Base-by-base conservation (phyloP, 2,797 vertebrate genomes). In the Xiphophorus birchmanni region DNA sequence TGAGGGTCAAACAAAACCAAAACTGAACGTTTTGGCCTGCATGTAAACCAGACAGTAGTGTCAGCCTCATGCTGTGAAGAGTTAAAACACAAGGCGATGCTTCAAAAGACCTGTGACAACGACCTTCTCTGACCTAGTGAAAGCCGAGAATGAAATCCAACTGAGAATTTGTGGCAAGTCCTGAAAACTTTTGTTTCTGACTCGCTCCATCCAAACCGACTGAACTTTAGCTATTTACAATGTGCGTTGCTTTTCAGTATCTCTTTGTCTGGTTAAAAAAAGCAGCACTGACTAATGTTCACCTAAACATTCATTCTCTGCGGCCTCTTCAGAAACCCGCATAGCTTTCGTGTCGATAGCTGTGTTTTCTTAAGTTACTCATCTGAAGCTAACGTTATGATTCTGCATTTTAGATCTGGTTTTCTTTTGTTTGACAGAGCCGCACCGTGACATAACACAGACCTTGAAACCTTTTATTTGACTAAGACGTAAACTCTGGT, bases 401-500 rank as follows among this genome's bases (percentile, higher is more conserved):
- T 40, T 44, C 40, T 15, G 5, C 40, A 71, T 44, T 71, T 44
- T 6, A 44, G 11, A n/a, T n/a, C 67, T 71, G 67, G 40, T 15
- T 71, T 50, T 71, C 67, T 71, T 71, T 71, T 71, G 67, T 71
- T 71, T 71, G 37, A 71, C 72, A 48, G 72, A 73, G 44, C 86
- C 80, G 71, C 60, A 5, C 79, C 42, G 40, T 86, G 92, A 92
- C 87, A 88, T 75, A 75, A 76, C 42, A 76, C 90, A 92, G 91
- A 88, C 80, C 79, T 81, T 44, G 42, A 84, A 74, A 86, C 80
- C 47, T 78, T 35, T 77, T 92, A 91, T 93, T 93, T 91, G 88
- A 91, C 86, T 88, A 76, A 77, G 87, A 90, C 83, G 86, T 87
- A 88, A 91, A 93, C 92, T 87, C 82, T 79, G 79, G 40, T 77